Evolutionary conservation across 2,797 vertebrate species (phyloP), one percentile per base, ranked within the genome.

Genomic region (Alosa sapidissima): DNA sequence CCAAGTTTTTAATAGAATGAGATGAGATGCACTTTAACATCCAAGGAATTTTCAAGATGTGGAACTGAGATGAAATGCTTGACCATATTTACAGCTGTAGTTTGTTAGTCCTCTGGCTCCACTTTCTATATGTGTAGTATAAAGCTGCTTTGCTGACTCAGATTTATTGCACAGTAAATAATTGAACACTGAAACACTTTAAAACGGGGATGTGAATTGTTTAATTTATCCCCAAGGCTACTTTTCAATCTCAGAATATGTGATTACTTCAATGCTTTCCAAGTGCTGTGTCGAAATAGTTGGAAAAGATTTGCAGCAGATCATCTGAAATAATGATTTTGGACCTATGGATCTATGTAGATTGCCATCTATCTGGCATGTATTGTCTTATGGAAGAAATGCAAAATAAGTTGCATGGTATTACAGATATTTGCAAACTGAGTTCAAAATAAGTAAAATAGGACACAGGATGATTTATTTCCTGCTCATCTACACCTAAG

Each of bases 151-250:
- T 83, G 82, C 75, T 84, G 82, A 54, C 81, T 81, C 81, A 52
- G 41, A 83, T 88, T 86, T 88, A 88, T 86, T 81, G 82, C 81
- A 45, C n/a, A 19, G 75, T 85, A 86, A 88, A 88, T 90, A 87
- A 90, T 86, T 86, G 83, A 87, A 49, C 75, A 89, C 33, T 81
- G 24, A 51, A 85, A 82, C 81, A 86, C 83, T 88, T 83, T 84
- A 84, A 85, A 88, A 82, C 83, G 78, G 82, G 58, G 45, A 81
- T 81, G 52, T 62, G 45, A 60, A 81, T 88, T 81, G 82, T 87
- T 85, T 85, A 62, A 86, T 89, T 88, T 81, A 83, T 86, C 48
- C 86, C 65, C 55, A 58, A 55, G 83, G 62, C 81, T 72, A 62
- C 60, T 84, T 62, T 62, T 51, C 65, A 86, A 72, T 84, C 55